Evolutionary conservation across 1,140 invertebrate species (phyloP), one percentile per base, ranked within the genome.

Genomic region (Caenorhabditis brenneri): DNA sequence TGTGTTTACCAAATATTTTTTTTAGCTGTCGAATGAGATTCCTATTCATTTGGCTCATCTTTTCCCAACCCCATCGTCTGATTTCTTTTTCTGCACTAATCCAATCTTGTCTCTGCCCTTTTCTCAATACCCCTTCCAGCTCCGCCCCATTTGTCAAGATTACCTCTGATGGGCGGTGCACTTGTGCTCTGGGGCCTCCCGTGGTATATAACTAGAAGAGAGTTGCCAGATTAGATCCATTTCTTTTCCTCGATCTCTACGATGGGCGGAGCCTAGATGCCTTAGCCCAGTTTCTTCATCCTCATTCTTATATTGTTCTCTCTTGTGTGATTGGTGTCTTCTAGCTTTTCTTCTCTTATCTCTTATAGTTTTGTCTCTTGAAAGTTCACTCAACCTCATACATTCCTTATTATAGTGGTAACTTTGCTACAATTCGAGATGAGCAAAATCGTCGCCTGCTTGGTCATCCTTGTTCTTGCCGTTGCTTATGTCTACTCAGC

Each of bases 121-220:
- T 36, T 65, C 39, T 12, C 36, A n/a, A n/a, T n/a, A n/a, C n/a
- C n/a, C n/a, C n/a, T n/a, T n/a, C n/a, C n/a, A n/a, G n/a, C n/a
- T n/a, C n/a, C n/a, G n/a, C n/a, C n/a, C n/a, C n/a, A n/a, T n/a
- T n/a, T n/a, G n/a, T 33, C 58, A 58, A 65, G 58, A 65, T 65
- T 65, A 65, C 65, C 65, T 74, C 65, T 42, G 65, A 74, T 74
- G 65, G 65, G 65, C 65, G 65, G 65, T 74, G 36, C 65, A 42
- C 65, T 74, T 42, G 58, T 19, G 22, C 24, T 15, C 36, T 65
- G 33, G 36, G 36, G 15, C 36, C 65, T 74, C 36, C 65, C 15
- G n/a, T 27, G 2, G 27, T 74, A 74, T 74, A 74, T n/a, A 74
- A 74, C 58, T n/a, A 74, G 36, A n/a, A 39, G 12, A 36, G 65